These are phyloP conservation scores for Fratercula arctica DNA, from an alignment of 2,797 vertebrate genomes.

Conservation along the genomic window DNA sequence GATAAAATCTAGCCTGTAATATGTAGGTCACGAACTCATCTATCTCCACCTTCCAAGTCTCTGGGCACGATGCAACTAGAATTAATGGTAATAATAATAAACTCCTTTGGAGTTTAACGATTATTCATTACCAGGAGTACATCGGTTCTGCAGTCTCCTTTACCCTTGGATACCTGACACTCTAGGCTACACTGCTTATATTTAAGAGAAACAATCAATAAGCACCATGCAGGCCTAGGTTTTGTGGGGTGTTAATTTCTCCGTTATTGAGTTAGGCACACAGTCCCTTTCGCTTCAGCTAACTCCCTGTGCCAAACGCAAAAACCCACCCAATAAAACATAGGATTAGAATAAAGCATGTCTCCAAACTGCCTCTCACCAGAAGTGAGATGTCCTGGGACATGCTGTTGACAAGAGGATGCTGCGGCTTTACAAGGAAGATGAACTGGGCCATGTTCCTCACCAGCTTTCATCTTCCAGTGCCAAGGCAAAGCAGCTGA, in stretches of 20 bases:
- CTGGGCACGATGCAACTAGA: background rate
- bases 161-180: background rate
- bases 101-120: background rate
- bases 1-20: background rate
- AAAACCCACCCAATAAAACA: background rate
- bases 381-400: background rate
- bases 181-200: background rate
- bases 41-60: background rate
- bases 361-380: background rate
- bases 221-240: background rate
- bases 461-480: background rate
- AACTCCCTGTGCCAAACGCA: background rate
- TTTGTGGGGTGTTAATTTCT: background rate
- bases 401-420: background rate
- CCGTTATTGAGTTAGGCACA: rapidly evolving
- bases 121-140: constrained; percentile 30
- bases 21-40: background rate
- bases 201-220: background rate
- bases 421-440: background rate
- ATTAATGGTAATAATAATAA: constrained; percentile 38
- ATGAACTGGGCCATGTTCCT: rapidly evolving
- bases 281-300: background rate
- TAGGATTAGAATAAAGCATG: rapidly evolving
- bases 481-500: background rate
- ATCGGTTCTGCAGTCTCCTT: background rate